Evolutionary conservation across 2,113 vertebrate genomes (phyloP).

Genomic region (Lathamus discolor): DNA sequence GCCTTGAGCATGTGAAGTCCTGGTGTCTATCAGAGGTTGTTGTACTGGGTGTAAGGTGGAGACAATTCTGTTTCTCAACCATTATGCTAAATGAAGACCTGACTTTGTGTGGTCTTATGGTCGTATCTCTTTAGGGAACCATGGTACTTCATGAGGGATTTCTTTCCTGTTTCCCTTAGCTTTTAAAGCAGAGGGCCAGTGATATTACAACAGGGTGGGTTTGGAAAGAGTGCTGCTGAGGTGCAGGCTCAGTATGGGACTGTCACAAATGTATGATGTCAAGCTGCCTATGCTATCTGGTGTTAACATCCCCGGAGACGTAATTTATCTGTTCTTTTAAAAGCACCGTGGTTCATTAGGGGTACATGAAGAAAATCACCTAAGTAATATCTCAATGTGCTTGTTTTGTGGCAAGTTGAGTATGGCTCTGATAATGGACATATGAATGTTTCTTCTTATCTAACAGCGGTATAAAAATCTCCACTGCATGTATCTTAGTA

Average conservation of each 20-base stretch:
- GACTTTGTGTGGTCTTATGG: neutral
- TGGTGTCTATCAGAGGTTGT: neutral
- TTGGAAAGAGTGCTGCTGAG: neutral
- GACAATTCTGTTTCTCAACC: neutral
- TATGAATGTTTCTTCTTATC: neutral
- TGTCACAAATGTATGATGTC: neutral
- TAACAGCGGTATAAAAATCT: neutral
- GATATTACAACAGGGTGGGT: neutral
- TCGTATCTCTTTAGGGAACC: neutral
- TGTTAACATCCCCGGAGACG: neutral
- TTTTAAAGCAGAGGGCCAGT: neutral
- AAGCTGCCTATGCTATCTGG: neutral
- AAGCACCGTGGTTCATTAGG: neutral
- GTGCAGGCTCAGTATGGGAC: neutral
- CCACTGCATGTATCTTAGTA: neutral
- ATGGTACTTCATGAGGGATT: fast-evolving
- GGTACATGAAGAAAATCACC: neutral
- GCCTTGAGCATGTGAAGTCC: neutral
- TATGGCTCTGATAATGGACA: neutral
- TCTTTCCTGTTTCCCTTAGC: neutral
- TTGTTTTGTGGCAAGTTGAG: neutral
- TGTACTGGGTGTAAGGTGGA: neutral
- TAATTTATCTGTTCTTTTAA: neutral
- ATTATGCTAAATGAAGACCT: neutral
- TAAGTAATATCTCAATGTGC: neutral